Conservation (phyloP, 2,113 vertebrate species). For the Peromyscus californicus region DNA sequence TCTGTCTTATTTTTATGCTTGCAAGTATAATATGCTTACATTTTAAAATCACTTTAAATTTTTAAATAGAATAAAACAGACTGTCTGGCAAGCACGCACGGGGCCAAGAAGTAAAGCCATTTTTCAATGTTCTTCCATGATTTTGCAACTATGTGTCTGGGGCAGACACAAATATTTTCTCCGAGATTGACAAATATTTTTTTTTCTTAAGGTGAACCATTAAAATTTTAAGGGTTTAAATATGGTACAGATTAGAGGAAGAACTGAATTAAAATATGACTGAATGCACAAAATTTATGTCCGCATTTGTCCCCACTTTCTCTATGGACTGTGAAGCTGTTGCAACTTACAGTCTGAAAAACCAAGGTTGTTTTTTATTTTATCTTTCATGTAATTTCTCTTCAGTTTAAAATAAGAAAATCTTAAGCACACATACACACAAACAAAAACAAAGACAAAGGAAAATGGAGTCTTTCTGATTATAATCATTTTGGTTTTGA, state of each 20-base stretch:
- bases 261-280: constrained; percentile 60
- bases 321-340: rapidly evolving
- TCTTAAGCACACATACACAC: constrained; percentile 5
- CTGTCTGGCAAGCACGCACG: constrained; percentile 57
- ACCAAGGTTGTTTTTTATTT: constrained; percentile 19
- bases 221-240: constrained; percentile 72
- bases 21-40: constrained; percentile 61
- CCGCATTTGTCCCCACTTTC: constrained; percentile 29
- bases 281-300: constrained; percentile 44
- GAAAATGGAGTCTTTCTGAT: not conserved
- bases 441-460: not conserved
- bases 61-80: constrained; percentile 83
- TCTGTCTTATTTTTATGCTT: constrained; percentile 84
- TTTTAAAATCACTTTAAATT: constrained; percentile 79
- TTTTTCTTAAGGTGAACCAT: constrained; percentile 44
- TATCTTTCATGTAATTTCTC: constrained; percentile 22
- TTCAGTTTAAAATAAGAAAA: constrained; percentile 47
- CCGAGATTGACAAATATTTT: not conserved
- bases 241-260: constrained; percentile 19
- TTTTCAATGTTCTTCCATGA: constrained; percentile 60
- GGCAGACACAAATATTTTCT: constrained; percentile 65
- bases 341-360: constrained; percentile 49
- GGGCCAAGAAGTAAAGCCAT: constrained; percentile 49
- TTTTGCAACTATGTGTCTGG: constrained; percentile 62
- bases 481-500: not conserved